These are phyloP conservation scores for Rhinichthys klamathensis DNA, from an alignment of 2,113 vertebrate species.

Conservation along the genomic window DNA sequence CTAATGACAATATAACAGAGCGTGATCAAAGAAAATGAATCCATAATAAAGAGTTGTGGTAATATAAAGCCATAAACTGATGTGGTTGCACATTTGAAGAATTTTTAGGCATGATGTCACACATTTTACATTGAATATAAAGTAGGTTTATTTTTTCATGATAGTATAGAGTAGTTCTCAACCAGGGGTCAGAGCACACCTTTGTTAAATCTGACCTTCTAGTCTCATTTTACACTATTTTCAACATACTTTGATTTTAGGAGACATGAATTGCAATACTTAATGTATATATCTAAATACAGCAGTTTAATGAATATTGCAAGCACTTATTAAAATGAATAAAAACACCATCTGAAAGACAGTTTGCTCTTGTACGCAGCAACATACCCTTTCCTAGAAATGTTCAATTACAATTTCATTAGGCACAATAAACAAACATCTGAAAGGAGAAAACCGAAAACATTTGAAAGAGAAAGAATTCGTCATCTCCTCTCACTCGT, in stretches of 20 bases:
- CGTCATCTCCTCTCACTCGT: constrained; percentile 80
- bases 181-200: background rate
- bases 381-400: constrained; percentile 83
- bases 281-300: background rate
- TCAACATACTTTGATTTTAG: background rate
- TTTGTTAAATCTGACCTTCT: background rate
- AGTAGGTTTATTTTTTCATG: no score
- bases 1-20: no score
- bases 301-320: background rate
- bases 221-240: background rate
- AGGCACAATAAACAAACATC: constrained; percentile 34
- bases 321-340: background rate
- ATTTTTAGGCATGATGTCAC: no score
- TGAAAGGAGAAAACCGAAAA: background rate
- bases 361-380: background rate
- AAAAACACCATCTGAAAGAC: background rate
- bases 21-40: no score
- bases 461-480: constrained; percentile 78
- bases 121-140: no score
- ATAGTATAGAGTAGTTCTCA: no score
- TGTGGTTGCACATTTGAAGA: no score
- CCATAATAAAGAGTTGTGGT: no score
- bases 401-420: constrained; percentile 41
- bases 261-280: background rate
- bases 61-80: no score